Base-by-base conservation (phyloP, 2,797 vertebrate species). In the Platyrinchus mystaceus region DNA sequence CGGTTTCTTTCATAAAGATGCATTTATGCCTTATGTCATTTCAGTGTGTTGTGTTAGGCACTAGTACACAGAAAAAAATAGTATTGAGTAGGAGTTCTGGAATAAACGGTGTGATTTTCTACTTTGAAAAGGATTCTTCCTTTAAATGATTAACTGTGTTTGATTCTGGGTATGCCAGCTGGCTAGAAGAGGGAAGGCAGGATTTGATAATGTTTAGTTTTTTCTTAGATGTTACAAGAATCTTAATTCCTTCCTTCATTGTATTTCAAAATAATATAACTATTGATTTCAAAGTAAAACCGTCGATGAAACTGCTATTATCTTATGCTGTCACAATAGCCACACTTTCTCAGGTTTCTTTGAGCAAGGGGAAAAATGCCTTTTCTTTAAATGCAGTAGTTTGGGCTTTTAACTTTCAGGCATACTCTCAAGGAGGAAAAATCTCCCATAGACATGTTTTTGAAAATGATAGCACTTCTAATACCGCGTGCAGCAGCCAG, bases 21-120 rank as follows among this genome's bases (percentile, higher is more conserved):
- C 96, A 90, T 95, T 95, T 96, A 94, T 96, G 91, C 95, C 87
- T 95, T 91, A 52, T 97, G 97, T 91, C 95, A 71, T 96, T 97
- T 97, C 92, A 96, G 96, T 79, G 93, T 97, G 94, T 96, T 97
- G 94, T 96, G 96, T 93, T 95, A 97, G 95, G 97, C 94, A 95
- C 88, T 87, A 94, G 83, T 96, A 91, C 88, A 95, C 94, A 94
- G 93, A 93, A 94, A 92, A 94, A 88, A 94, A 87, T 96, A 95
- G 93, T 95, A 87, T 95, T 92, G 94, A 97, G 87, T 94, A 96
- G 93, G 95, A 96, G 87, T 90, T 97, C 96, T 96, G 92, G 84
- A 96, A 97, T 95, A 96, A 97, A 97, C 87, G 95, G 89, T 96
- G 94, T 95, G 95, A 97, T 96, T 98, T 97, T 97, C 95, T 95